A percentile compares a stretch with the other conserved stretches of the same genome.
Evolutionary conservation across 2,797 vertebrate genomes (phyloP).

Genomic region (Lerista edwardsae): DNA sequence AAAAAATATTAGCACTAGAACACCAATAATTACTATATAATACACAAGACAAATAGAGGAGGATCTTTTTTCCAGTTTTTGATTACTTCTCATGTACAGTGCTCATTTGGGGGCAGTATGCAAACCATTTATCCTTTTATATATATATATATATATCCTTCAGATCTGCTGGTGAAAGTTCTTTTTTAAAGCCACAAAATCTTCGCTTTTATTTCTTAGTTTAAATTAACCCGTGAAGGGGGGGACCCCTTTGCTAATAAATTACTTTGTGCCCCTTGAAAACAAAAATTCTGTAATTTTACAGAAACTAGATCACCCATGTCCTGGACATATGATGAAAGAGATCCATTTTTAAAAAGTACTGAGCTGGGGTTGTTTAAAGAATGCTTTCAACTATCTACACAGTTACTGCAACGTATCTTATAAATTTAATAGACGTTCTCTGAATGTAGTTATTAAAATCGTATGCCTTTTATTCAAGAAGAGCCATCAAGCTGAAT

Average conservation of each 20-base stretch:
- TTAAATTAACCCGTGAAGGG: constrained; percentile 68
- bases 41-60: constrained; percentile 80
- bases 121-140: constrained; percentile 72
- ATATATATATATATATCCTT: constrained; percentile 68
- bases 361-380: constrained; percentile 76
- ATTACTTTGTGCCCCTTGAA: constrained; percentile 80
- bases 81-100: constrained; percentile 74
- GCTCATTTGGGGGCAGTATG: constrained; percentile 71
- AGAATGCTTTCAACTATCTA: constrained; percentile 80
- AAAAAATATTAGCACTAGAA: constrained; percentile 81
- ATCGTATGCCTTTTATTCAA: constrained; percentile 77
- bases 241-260: constrained; percentile 71
- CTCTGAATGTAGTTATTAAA: constrained; percentile 80
- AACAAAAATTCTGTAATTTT: constrained; percentile 76
- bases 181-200: constrained; percentile 76
- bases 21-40: constrained; percentile 80
- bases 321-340: constrained; percentile 80
- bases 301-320: constrained; percentile 77
- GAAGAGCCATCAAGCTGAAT: constrained; percentile 78
- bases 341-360: constrained; percentile 76
- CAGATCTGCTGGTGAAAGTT: constrained; percentile 76
- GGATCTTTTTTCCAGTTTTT: constrained; percentile 44
- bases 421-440: constrained; percentile 80
- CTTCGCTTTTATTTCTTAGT: constrained; percentile 75
- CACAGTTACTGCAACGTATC: constrained; percentile 74